phyloP scores from a whole-genome alignment of 2,113 vertebrate genomes.

The Numenius arquata region DNA sequence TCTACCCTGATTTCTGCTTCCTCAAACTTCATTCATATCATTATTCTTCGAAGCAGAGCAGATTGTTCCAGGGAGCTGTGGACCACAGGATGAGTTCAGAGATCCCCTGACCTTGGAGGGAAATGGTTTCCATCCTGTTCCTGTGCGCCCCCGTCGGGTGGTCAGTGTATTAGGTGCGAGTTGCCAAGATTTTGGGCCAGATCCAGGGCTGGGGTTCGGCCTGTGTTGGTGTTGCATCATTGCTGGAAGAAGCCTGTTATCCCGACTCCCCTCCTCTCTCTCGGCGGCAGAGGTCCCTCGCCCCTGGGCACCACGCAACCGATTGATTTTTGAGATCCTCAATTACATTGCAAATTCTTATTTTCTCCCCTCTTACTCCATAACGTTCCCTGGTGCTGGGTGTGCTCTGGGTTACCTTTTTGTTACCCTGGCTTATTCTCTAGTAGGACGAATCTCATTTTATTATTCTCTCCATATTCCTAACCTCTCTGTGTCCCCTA shows the following conservation, averaged over 20 bases:
- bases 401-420: background rate
- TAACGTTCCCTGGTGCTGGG: background rate
- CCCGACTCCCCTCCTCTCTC: background rate
- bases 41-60: background rate
- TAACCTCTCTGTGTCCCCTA: constrained; percentile 1
- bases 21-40: background rate
- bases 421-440: background rate
- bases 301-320: background rate
- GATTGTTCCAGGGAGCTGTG: background rate
- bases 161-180: background rate
- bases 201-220: background rate
- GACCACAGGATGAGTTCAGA: background rate
- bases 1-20: background rate
- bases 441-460: background rate
- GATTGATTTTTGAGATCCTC: background rate
- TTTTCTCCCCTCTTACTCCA: background rate
- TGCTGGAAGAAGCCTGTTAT: background rate
- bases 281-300: background rate
- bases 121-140: background rate
- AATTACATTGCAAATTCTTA: background rate
- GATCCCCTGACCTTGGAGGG: background rate
- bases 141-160: background rate
- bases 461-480: background rate
- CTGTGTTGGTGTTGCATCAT: background rate
- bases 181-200: background rate